A percentile compares a stretch with the other conserved stretches of the same genome.
Evolutionary conservation across 2,113 vertebrate species (phyloP).

Genomic region (Columbina picui): DNA sequence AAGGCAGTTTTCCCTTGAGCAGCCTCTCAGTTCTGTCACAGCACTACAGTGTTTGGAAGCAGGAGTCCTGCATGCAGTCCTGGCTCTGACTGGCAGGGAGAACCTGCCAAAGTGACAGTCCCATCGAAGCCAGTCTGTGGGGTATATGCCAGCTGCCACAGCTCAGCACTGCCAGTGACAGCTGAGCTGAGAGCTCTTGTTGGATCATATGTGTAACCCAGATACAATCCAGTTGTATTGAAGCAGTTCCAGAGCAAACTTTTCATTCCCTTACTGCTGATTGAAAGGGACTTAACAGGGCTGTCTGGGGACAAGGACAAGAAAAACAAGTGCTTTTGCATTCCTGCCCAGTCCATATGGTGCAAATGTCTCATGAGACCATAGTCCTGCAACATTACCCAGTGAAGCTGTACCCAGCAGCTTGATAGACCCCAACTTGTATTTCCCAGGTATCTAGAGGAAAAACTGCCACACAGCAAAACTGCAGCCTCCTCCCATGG

Average conservation of each 20-base stretch:
- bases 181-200: not conserved
- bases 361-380: not conserved
- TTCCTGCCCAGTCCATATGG: not conserved
- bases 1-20: not conserved
- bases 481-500: not conserved
- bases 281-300: not conserved
- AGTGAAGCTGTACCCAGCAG: not conserved
- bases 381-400: not conserved
- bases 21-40: not conserved
- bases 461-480: not conserved
- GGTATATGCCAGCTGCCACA: not conserved
- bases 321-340: not conserved
- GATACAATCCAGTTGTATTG: not conserved
- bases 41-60: not conserved
- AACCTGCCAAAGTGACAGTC: not conserved
- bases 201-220: not conserved
- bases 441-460: not conserved
- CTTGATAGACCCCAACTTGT: not conserved
- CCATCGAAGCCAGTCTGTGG: not conserved
- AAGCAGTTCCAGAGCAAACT: not conserved
- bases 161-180: not conserved
- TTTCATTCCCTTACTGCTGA: not conserved
- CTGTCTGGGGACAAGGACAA: constrained; percentile 4
- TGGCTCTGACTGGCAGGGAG: not conserved
- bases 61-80: not conserved